A percentile compares a stretch with the other conserved stretches of the same genome.
phyloP scores from a whole-genome alignment of 2,797 vertebrate genomes.

The Lepus oiostolus region DNA sequence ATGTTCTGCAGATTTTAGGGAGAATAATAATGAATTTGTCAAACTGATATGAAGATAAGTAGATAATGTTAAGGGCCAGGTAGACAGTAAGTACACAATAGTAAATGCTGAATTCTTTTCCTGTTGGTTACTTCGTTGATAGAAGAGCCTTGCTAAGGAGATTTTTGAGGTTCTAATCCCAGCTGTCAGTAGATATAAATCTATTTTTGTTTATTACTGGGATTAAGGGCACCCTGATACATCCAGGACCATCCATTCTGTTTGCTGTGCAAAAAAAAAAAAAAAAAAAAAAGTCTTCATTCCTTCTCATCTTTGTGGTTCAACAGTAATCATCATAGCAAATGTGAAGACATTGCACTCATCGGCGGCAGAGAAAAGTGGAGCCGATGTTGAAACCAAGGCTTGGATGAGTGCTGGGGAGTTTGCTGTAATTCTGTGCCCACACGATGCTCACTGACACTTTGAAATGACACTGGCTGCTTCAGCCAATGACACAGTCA shows the following conservation, averaged over 20 bases:
- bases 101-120: not conserved
- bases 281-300: not conserved
- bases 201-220: conserved; percentile 7
- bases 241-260: not conserved
- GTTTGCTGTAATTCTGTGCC: not conserved
- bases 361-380: not conserved
- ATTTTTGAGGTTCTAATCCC: conserved; percentile 20
- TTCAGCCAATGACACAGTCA: not conserved
- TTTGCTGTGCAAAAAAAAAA: not conserved
- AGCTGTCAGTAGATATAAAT: not conserved
- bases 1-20: conserved; percentile 59
- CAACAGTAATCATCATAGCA: not conserved
- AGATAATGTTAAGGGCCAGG: conserved; percentile 45
- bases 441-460: not conserved
- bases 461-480: conserved; percentile 44
- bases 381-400: not conserved
- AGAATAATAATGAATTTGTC: conserved; percentile 26
- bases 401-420: not conserved
- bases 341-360: not conserved
- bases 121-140: not conserved
- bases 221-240: not conserved
- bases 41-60: conserved; percentile 45
- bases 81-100: not conserved
- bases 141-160: conserved; percentile 1
- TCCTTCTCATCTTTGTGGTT: not conserved